Evolutionary conservation across 2,113 vertebrate genomes (phyloP).

Genomic region (Oncorhynchus kisutch): DNA sequence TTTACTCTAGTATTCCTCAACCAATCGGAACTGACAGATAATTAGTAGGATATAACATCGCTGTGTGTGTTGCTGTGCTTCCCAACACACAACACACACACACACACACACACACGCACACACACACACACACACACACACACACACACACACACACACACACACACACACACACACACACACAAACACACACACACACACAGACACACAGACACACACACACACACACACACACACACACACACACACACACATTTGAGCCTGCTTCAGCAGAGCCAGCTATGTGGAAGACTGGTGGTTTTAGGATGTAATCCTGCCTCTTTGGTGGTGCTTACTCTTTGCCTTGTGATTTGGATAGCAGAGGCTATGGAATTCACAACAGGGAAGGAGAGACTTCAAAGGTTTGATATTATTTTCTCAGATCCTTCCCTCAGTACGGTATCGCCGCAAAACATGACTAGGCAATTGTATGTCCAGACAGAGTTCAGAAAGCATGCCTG

Average conservation of each 20-base stretch:
- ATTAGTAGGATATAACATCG: constrained; percentile 10
- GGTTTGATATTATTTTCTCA: constrained; percentile 50
- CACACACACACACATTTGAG: constrained; percentile 26
- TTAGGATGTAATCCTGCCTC: constrained; percentile 35
- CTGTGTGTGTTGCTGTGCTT: constrained; percentile 4
- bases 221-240: constrained; percentile 24
- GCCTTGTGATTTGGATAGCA: constrained; percentile 8
- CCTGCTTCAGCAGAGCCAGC: constrained; percentile 39
- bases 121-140: constrained; percentile 1
- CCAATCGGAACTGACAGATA: constrained; percentile 13
- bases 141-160: constrained; percentile 23
- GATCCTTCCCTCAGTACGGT: constrained; percentile 40
- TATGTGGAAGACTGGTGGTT: constrained; percentile 31
- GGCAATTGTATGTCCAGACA: constrained; percentile 30
- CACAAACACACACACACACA: constrained; percentile 19
- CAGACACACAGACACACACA: constrained; percentile 1
- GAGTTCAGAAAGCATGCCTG: constrained; percentile 27
- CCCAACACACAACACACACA: neutral
- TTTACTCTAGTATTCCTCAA: constrained; percentile 10
- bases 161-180: constrained; percentile 25
- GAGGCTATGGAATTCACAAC: constrained; percentile 22
- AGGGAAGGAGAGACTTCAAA: constrained; percentile 53
- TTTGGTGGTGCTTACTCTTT: constrained; percentile 19
- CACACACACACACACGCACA: too few relatives aligned
- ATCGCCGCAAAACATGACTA: constrained; percentile 7